These are phyloP conservation scores for Diarsia dahlii DNA, from an alignment of 2,888 invertebrate genomes.

Conservation along the genomic window DNA sequence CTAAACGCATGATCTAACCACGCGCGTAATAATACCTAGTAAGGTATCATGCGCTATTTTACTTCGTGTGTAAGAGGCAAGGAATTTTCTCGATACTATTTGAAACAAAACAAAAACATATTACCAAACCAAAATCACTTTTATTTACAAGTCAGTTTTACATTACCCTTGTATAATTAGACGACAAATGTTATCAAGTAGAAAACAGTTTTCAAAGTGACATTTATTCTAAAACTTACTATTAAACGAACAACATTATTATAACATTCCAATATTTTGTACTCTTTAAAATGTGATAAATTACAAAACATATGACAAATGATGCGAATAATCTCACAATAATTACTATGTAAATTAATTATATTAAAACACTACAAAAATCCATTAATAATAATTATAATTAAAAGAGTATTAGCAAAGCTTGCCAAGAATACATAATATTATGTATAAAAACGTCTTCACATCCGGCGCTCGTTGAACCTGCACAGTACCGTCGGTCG, in stretches of 20 bases:
- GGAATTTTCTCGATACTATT: not conserved
- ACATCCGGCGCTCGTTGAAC: conserved; percentile 69
- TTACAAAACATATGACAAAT: conserved; percentile 88
- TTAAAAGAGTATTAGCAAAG: conserved; percentile 87
- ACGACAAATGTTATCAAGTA: conserved; percentile 87
- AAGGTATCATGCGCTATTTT: not conserved
- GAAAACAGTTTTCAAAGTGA: conserved; percentile 86
- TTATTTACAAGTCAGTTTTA: conserved; percentile 89
- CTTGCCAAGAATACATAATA: conserved; percentile 81
- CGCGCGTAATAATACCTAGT: not conserved
- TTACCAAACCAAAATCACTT: conserved; percentile 90
- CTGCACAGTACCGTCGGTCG: conserved; percentile 59
- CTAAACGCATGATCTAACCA: not conserved
- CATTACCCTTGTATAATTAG: conserved; percentile 87
- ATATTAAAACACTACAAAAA: conserved; percentile 89
- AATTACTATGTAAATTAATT: conserved; percentile 89
- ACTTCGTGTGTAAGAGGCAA: not conserved
- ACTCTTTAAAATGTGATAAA: conserved; percentile 91
- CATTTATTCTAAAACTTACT: conserved; percentile 89
- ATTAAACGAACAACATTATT: conserved; percentile 89
- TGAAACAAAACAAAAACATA: conserved; percentile 63
- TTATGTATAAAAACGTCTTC: conserved; percentile 80
- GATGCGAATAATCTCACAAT: conserved; percentile 86
- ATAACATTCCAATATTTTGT: conserved; percentile 91
- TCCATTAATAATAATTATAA: conserved; percentile 87